Conservation (phyloP, 1,140 invertebrate species). For the Drosophila fuyamai region DNA sequence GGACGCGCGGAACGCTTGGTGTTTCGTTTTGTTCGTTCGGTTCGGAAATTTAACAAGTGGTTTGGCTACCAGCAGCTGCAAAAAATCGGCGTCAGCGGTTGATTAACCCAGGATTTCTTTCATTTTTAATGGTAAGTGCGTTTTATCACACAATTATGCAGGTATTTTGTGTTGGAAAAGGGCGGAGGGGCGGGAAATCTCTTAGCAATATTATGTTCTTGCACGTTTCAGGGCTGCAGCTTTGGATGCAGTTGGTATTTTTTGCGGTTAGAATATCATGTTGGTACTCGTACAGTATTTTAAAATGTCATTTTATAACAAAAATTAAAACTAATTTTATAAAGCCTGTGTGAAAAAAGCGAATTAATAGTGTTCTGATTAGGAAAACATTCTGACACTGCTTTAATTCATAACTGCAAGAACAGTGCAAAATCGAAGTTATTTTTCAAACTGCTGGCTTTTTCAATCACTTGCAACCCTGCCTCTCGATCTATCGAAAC, state of each 20-base stretch:
- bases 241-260: not conserved
- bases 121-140: slow-evolving; percentile 42
- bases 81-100: slow-evolving; percentile 28
- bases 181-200: slow-evolving; percentile 18
- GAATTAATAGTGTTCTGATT: not conserved
- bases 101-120: slow-evolving; percentile 17
- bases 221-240: slow-evolving; percentile 18
- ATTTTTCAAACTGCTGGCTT: slow-evolving; percentile 15
- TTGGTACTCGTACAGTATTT: slow-evolving; percentile 3
- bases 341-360: not conserved
- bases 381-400: too few species aligned
- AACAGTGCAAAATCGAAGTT: slow-evolving; percentile 9
- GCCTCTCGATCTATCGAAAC: slow-evolving; percentile 61
- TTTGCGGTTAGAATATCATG: not conserved
- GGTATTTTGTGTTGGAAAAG: slow-evolving; percentile 5
- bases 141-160: slow-evolving; percentile 10
- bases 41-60: slow-evolving; percentile 69
- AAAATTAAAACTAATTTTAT: not conserved
- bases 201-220: slow-evolving; percentile 59
- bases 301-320: not conserved
- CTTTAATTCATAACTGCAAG: not conserved
- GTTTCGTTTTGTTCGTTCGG: slow-evolving; percentile 49
- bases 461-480: slow-evolving; percentile 41
- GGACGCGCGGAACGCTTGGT: slow-evolving; percentile 59
- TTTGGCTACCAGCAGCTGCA: slow-evolving; percentile 58